These are phyloP conservation scores for Germaria angustata DNA, from an alignment of 2,888 invertebrate species.

Conservation along the genomic window DNA sequence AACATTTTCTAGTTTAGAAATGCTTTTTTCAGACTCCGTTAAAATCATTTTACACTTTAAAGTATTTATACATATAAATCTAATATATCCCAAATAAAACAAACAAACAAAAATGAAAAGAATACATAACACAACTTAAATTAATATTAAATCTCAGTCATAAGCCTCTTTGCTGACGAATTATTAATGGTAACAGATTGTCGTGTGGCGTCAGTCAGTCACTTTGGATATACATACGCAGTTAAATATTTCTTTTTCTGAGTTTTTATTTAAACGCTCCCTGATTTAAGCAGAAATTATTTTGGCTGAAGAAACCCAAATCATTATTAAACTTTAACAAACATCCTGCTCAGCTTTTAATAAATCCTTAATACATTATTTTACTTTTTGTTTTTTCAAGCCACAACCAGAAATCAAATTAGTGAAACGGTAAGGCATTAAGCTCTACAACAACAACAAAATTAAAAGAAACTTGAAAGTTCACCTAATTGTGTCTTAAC, in stretches of 20 bases:
- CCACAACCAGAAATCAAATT: constrained; percentile 51
- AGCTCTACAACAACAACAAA: constrained; percentile 9
- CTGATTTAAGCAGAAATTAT: constrained; percentile 42
- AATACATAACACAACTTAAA: background rate
- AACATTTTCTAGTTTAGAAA: background rate
- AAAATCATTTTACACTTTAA: too few species aligned
- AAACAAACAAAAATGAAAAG: background rate
- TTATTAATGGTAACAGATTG: constrained; percentile 65
- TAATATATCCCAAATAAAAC: too few species aligned
- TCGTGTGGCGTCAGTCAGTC: constrained; percentile 77
- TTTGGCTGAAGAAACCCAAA: constrained; percentile 31
- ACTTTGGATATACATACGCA: constrained; percentile 45
- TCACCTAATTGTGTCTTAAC: constrained; percentile 76
- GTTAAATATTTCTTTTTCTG: constrained; percentile 20
- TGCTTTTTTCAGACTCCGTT: too few species aligned
- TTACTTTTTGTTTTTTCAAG: constrained; percentile 4
- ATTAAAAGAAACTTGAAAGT: constrained; percentile 54
- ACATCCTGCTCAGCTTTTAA: constrained; percentile 64
- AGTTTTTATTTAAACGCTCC: constrained; percentile 51
- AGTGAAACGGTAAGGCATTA: constrained; percentile 39
- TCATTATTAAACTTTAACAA: constrained; percentile 49
- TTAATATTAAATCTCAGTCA: too few species aligned
- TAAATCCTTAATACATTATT: constrained; percentile 56
- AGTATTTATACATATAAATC: too few species aligned
- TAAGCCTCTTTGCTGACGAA: background rate